phyloP scores from a whole-genome alignment of 2,113 vertebrate genomes.

The Dasyornis broadbenti region DNA sequence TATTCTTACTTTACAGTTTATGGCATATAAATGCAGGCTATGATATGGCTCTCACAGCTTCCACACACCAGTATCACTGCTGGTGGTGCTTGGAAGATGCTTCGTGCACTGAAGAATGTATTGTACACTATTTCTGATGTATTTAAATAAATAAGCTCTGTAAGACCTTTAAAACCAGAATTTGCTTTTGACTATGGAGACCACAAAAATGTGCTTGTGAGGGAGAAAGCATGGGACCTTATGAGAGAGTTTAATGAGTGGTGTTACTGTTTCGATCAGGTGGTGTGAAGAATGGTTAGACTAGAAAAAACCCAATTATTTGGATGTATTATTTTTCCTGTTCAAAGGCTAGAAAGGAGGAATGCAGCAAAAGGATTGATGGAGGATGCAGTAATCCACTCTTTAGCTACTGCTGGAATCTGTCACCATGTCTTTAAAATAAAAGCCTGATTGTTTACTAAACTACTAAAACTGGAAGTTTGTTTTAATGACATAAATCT shows the following conservation, averaged over 20 bases:
- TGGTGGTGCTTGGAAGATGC: background rate
- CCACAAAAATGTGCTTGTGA: background rate
- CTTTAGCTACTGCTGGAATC: background rate
- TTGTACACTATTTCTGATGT: background rate
- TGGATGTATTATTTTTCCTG: background rate
- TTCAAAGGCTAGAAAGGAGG: background rate
- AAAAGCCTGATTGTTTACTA: background rate
- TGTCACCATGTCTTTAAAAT: background rate
- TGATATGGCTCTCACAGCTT: background rate
- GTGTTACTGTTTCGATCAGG: background rate
- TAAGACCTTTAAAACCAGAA: background rate
- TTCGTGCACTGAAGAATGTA: background rate
- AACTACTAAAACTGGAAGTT: background rate
- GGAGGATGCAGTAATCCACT: background rate
- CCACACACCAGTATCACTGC: background rate
- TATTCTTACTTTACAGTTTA: background rate
- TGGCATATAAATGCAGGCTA: background rate
- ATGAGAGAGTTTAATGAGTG: background rate
- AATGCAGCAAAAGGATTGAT: background rate
- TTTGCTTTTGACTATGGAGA: background rate
- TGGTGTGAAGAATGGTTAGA: background rate
- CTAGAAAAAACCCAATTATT: background rate
- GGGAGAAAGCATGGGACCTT: background rate
- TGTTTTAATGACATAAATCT: background rate
- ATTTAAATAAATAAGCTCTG: background rate